phyloP scores from a whole-genome alignment of 2,113 vertebrate species.

The Plecotus auritus region DNA sequence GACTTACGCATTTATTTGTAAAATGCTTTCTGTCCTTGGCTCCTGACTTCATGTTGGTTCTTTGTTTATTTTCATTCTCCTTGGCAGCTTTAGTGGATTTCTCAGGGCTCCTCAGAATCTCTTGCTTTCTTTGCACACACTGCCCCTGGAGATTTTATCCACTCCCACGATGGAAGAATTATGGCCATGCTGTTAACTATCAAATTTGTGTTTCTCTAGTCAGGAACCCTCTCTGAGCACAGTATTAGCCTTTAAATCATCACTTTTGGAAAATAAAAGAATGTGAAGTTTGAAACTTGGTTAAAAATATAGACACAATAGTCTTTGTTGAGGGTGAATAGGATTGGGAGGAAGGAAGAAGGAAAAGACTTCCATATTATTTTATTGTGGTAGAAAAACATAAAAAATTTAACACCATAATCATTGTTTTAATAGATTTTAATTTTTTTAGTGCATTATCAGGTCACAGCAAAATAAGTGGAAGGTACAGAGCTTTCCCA shows the following conservation, averaged over 20 bases:
- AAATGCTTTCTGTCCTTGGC: background rate
- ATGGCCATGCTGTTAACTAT: background rate
- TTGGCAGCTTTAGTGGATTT: background rate
- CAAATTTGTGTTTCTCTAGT: background rate
- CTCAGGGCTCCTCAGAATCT: background rate
- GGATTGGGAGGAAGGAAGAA: background rate
- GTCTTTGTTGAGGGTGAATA: background rate
- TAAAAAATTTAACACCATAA: background rate
- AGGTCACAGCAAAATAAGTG: background rate
- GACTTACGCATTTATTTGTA: background rate
- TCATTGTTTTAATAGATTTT: background rate
- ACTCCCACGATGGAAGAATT: background rate
- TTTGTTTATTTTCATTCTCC: background rate
- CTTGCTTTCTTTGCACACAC: background rate
- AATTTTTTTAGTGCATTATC: background rate
- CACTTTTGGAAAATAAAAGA: background rate
- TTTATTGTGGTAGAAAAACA: background rate
- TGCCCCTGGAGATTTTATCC: background rate
- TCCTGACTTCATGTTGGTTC: background rate
- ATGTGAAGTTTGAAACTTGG: background rate
- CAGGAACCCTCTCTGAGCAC: background rate
- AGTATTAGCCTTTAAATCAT: background rate
- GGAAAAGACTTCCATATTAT: background rate
- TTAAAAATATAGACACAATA: background rate
- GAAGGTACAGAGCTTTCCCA: background rate